Evolutionary conservation across 2,888 invertebrate genomes (phyloP).

Genomic region (Tiliacea aurago): DNA sequence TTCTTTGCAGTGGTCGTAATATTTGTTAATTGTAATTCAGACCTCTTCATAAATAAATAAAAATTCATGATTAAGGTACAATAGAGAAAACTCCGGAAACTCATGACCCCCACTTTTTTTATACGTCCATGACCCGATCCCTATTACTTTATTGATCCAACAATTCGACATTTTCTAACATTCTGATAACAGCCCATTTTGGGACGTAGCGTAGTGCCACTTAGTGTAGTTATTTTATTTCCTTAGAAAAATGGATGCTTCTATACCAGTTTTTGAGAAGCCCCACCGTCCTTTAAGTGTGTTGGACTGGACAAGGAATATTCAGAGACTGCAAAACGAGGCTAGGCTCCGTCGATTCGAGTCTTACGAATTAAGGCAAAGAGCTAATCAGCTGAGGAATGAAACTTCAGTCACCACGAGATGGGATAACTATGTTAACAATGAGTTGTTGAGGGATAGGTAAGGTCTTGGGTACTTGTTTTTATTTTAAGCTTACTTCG

Average conservation of each 20-base stretch:
- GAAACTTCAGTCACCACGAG: slow-evolving; percentile 93
- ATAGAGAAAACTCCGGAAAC: background rate
- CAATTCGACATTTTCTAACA: slow-evolving; percentile 12
- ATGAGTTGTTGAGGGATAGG: slow-evolving; percentile 93
- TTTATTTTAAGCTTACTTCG: background rate
- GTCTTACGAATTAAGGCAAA: slow-evolving; percentile 93
- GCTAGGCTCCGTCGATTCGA: slow-evolving; percentile 92
- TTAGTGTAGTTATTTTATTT: slow-evolving; percentile 15
- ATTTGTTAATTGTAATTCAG: background rate
- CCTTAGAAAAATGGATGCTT: slow-evolving; percentile 79
- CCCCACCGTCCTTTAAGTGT: slow-evolving; percentile 92
- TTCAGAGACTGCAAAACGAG: slow-evolving; percentile 93
- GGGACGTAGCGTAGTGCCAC: background rate
- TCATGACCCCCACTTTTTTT: too few relatives aligned
- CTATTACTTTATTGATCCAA: slow-evolving; percentile 46
- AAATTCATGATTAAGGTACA: background rate
- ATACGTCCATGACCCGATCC: too few relatives aligned
- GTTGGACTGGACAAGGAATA: slow-evolving; percentile 94
- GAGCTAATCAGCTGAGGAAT: slow-evolving; percentile 93
- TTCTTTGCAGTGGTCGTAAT: background rate
- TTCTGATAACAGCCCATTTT: background rate
- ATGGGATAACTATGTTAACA: slow-evolving; percentile 95
- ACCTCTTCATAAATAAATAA: background rate
- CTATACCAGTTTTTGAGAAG: slow-evolving; percentile 91
- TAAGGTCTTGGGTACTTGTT: slow-evolving; percentile 66